Evolutionary conservation across 2,888 invertebrate genomes (phyloP), one percentile per base, ranked within the genome.

Genomic region (Plagodis pulveraria): DNA sequence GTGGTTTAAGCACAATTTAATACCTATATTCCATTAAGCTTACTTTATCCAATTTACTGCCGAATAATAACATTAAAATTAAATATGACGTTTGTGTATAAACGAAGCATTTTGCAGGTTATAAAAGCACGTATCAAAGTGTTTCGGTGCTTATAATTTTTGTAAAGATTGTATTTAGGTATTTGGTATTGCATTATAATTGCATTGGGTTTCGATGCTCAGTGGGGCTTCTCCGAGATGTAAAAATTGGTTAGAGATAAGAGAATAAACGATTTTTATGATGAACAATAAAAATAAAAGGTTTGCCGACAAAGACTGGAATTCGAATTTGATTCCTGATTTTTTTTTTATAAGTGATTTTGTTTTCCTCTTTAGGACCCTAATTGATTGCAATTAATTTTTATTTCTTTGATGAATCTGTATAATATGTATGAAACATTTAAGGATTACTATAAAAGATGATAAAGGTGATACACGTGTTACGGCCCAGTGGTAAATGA

Each of bases 1-100:
- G 78, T 80, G 77, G 76, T 75, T 76, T 74, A 66, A 73, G 75
- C 76, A 75, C 78, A 71, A 71, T 74, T 74, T 72, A 74, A 74
- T 73, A 69, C 38, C 22, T 22, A 22, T 22, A 50, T 59, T 64
- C 70, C 64, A 68, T 45, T 71, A 52, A 42, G 12, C 48, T 65
- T 53, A 62, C 56, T 62, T 67, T 60, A 66, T 65, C 54, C 44
- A 46, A 50, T 53, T 62, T 50, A 46, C 50, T 35, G 59, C 48
- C 9, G 32, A 52, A 61, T 57, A 40, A 47, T 61, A 57, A 6
- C 36, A 36, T 36, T 36, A 6, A 36, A 59, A 50, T 60, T 22
- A 41, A 36, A 51, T 60, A 59, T 46, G 49, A 56, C 50, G 64
- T 50, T 66, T 56, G 53, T 61, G 63, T 58, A 58, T 38, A 55